Base-by-base conservation (phyloP, 2,888 invertebrate species). In the Macrophya alboannulata region DNA sequence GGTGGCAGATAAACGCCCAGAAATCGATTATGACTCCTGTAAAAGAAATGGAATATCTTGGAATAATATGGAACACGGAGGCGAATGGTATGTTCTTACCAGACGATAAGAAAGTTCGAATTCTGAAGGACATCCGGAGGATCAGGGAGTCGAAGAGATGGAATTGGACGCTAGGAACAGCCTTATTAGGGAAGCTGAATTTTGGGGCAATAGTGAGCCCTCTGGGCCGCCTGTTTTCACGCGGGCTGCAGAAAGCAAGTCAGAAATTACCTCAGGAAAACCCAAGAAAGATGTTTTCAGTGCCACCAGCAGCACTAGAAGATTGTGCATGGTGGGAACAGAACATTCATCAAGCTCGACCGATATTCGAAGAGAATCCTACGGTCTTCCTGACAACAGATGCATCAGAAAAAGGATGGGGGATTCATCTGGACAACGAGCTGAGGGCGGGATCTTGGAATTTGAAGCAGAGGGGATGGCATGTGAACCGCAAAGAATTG, bases 341-440 rank as follows among this genome's bases (percentile, higher is more conserved):
- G 17, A 81, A 85, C 17, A 81, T 81, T 12, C 51, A 85, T 8
- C 45, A 74, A n/a, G n/a, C 74, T 3, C n/a, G 74, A 1, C 45
- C 74, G 45, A 15, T 74, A 25, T 74, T 74, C 25, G 17, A 21
- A 21, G 25, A 43, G 9, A 43, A 74, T 21, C 82, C 85, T 48
- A 76, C 71, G 10, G 48, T 84, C 3, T 86, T 85, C n/a, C 17
- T 85, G 12, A 84, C 86, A 74, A 84, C 85, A 43, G 85, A 86
- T 31, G 85, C 85, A 15, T 86, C 85, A 8, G 68, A 84, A 21
- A 25, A 62, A 25, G 86, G 84, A 17, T 86, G 86, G 85, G 84
- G 85, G 17, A 77, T 85, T 51, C 79, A 86, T n/a, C 40, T 86
- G 59, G 62, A 77, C 68, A 40, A n/a, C 12, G 10, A 55, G 6